These are phyloP conservation scores for Eupeodes luniger DNA, from an alignment of 2,888 invertebrate genomes.

Conservation along the genomic window DNA sequence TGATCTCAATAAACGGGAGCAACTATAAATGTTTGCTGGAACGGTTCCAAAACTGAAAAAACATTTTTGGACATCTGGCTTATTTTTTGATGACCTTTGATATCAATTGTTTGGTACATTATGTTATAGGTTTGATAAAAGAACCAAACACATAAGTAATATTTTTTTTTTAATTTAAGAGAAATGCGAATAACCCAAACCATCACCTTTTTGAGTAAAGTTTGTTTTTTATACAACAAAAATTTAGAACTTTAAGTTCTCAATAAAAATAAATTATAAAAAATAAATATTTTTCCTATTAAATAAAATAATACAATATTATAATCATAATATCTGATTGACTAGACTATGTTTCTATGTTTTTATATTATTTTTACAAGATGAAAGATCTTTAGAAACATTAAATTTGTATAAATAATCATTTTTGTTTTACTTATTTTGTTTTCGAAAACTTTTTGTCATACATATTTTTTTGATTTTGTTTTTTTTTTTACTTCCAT, in stretches of 20 bases:
- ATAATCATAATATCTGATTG: conserved; percentile 41
- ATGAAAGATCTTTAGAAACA: conserved; percentile 32
- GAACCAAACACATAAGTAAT: no score
- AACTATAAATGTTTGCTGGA: no score
- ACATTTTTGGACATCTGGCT: no score
- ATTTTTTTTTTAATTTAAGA: neutral
- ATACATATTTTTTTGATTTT: conserved; percentile 28
- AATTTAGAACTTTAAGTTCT: neutral
- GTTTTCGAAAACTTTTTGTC: conserved; percentile 18
- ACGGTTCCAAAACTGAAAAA: no score
- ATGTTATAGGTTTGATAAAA: no score
- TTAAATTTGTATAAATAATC: conserved; percentile 2
- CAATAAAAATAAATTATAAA: conserved; percentile 31
- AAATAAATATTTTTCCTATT: conserved; percentile 24
- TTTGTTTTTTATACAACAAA: neutral
- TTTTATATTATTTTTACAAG: conserved; percentile 33
- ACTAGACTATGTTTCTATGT: conserved; percentile 67
- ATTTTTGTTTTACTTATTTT: neutral
- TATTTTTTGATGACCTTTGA: no score
- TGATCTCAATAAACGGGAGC: no score
- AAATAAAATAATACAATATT: conserved; percentile 17
- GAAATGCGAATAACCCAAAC: neutral
- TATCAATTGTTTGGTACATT: no score
- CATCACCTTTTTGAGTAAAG: conserved; percentile 29
- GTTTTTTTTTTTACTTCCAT: conserved; percentile 9